Conservation (phyloP, 2,888 invertebrate species). For the Lordiphosa andalusiaca region DNA sequence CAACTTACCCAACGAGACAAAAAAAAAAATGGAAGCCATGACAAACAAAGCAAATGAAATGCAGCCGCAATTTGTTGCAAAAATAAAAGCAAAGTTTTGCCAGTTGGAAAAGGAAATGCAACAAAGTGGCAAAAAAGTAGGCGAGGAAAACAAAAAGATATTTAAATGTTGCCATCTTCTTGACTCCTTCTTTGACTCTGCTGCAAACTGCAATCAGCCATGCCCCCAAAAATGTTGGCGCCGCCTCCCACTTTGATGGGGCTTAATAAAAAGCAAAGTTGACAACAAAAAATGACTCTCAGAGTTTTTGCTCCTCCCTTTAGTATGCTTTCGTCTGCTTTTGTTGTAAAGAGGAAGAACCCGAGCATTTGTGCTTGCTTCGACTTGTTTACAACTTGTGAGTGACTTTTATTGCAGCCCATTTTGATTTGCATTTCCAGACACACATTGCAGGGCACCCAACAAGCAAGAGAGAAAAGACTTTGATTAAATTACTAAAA, state of each 20-base stretch:
- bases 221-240: conserved; percentile 2
- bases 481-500: too few species aligned
- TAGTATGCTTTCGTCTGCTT: conserved; percentile 7
- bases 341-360: conserved; percentile 2
- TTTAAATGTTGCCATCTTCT: conserved; percentile 18
- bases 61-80: conserved; percentile 46
- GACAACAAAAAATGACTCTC: conserved; percentile 1
- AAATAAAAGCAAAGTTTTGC: conserved; percentile 44
- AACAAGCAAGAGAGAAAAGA: neutral
- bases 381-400: conserved; percentile 33
- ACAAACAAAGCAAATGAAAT: conserved; percentile 32
- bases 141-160: conserved; percentile 13
- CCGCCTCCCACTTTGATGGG: conserved; percentile 9
- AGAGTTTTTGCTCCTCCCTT: conserved; percentile 2
- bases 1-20: conserved; percentile 21
- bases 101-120: conserved; percentile 22
- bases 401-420: conserved; percentile 38
- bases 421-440: conserved; percentile 30
- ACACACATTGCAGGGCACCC: neutral
- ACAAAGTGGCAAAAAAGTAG: conserved; percentile 30
- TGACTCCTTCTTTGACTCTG: neutral
- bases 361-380: conserved; percentile 5
- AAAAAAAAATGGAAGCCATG: conserved; percentile 6
- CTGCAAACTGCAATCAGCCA: conserved; percentile 7
- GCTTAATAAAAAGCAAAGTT: conserved; percentile 20